Evolutionary conservation across 2,888 invertebrate species (phyloP), one percentile per base, ranked within the genome.

Genomic region (Chymomyza procnemis): DNA sequence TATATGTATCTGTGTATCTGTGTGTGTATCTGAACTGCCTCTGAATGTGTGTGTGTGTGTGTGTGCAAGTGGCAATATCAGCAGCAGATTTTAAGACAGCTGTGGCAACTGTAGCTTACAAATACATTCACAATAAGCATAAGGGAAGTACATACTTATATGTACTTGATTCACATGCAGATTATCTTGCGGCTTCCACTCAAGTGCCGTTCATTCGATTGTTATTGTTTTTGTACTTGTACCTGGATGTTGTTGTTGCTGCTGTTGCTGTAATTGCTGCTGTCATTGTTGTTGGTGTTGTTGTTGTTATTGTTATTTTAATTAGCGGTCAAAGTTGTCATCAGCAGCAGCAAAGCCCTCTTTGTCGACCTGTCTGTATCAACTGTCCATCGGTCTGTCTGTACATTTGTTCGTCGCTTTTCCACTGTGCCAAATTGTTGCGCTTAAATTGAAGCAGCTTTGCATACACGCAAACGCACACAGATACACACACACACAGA

Each of bases 41-140:
- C n/a, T n/a, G 34, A 34, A 2, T 41, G 34, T 41, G 34, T 12
- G 12, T 12, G 1, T 12, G 8, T 12, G 12, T 41, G 9, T 12
- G 8, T 6, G 52, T 73, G 81, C 85, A 81, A 85, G 86, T 81
- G 81, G 86, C 84, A 84, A 80, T 86, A 81, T 80, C 84, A 86
- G 64, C 61, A 64, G 59, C 34, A 3, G 34, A 9, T 41, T 41
- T 12, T 12, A 2, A 9, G 12, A 12, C 34, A 41, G 34, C 34
- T 41, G 34, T 9, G 12, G 34, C 34, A 41, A 41, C 34, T 41
- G 34, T 41, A 41, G 18, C 63, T 73, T 59, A 55, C 69, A 73
- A 67, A 71, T 74, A 77, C 70, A 70, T 62, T 66, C 61, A 58
- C 22, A 62, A 19, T 30, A 22, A 46, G 34, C 18, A 47, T 16